A percentile compares a stretch with the other conserved stretches of the same genome.
These are phyloP conservation scores for Chiloscyllium plagiosum DNA, from an alignment of 2,113 vertebrate genomes.

Conservation along the genomic window DNA sequence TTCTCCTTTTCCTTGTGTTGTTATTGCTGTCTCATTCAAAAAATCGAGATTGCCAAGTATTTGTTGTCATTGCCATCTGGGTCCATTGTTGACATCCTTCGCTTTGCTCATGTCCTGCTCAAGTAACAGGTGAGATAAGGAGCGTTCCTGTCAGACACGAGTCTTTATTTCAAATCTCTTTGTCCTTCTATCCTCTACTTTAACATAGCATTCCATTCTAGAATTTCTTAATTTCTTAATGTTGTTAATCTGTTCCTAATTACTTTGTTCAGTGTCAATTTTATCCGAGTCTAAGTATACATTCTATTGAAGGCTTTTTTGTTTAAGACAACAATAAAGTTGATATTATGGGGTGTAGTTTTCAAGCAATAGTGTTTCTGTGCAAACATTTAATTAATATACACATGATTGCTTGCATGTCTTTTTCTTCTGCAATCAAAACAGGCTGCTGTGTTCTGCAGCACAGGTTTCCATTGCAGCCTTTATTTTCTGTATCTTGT, in stretches of 20 bases:
- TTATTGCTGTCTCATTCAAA: neutral
- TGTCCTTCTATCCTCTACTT: neutral
- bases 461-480: neutral
- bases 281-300: neutral
- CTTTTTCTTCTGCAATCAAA: neutral
- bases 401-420: neutral
- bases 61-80: neutral
- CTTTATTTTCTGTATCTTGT: neutral
- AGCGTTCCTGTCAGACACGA: neutral
- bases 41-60: neutral
- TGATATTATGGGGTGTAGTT: neutral
- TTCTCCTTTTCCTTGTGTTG: neutral
- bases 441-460: neutral
- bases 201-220: neutral
- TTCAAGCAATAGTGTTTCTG: neutral
- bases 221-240: slow-evolving; percentile 19
- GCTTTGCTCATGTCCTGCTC: neutral
- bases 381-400: neutral
- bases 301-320: neutral
- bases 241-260: neutral
- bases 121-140: neutral
- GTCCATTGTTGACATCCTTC: neutral
- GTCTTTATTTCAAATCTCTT: slow-evolving; percentile 6
- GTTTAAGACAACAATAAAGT: neutral
- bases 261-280: neutral